Conservation (phyloP, 2,113 vertebrate species). For the Opisthocomus hoazin region DNA sequence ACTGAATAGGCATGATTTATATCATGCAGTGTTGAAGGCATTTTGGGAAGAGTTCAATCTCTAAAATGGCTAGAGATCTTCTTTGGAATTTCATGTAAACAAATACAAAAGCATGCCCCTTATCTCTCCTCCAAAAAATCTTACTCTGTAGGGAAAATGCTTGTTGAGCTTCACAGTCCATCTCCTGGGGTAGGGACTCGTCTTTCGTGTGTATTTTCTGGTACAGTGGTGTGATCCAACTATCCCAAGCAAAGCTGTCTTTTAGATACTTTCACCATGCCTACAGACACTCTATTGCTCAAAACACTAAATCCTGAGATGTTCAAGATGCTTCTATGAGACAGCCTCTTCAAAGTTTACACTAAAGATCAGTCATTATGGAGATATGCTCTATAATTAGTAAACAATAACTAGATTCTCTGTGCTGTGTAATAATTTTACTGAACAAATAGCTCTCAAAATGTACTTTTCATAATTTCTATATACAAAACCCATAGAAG, state of each 20-base stretch:
- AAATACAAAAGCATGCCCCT: fast-evolving
- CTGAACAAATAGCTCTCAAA: conserved; percentile 45
- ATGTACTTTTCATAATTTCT: conserved; percentile 19
- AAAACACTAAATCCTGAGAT: not conserved
- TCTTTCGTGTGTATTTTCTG: not conserved
- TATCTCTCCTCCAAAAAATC: not conserved
- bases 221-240: not conserved
- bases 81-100: not conserved
- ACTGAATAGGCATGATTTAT: not conserved
- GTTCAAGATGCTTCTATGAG: not conserved
- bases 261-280: not conserved
- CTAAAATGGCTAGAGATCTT: not conserved
- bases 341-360: not conserved
- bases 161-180: not conserved
- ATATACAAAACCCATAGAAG: conserved; percentile 58
- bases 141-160: not conserved
- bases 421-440: conserved; percentile 11
- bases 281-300: not conserved
- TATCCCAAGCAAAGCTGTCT: not conserved
- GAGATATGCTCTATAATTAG: not conserved
- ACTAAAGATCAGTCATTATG: not conserved
- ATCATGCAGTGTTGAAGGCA: not conserved
- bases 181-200: not conserved
- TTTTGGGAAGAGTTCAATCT: not conserved
- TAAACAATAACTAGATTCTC: not conserved